Conservation (phyloP, 2,797 vertebrate species). For the Molossus alvarezi region DNA sequence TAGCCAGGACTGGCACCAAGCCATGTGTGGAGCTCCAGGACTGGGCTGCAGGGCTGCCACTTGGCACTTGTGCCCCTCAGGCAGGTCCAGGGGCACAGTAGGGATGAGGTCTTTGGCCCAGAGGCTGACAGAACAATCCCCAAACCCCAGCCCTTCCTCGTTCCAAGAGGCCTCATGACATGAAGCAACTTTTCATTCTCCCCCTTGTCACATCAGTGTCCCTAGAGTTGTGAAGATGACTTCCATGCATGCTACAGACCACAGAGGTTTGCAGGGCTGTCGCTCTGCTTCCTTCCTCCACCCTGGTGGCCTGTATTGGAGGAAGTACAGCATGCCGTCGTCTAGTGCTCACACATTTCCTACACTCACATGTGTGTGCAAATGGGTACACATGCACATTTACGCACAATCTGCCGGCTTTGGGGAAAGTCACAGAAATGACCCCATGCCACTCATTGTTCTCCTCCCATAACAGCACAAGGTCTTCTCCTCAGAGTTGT, state of each 20-base stretch:
- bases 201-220: not conserved
- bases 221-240: too few relatives aligned
- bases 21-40: conserved; percentile 84
- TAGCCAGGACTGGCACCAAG: too few relatives aligned
- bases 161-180: not conserved
- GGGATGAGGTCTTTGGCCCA: not conserved
- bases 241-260: too few relatives aligned
- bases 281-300: not conserved
- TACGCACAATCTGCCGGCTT: fast-evolving
- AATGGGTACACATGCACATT: fast-evolving
- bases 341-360: fast-evolving
- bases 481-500: not conserved
- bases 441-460: not conserved
- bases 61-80: conserved; percentile 94
- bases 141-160: not conserved
- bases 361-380: fast-evolving
- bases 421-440: not conserved
- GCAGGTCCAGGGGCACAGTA: conserved; percentile 82
- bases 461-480: not conserved
- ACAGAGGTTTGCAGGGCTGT: fast-evolving
- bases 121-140: not conserved
- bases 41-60: conserved; percentile 94
- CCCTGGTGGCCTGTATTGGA: not conserved
- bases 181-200: not conserved
- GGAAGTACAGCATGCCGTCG: fast-evolving